phyloP scores from a whole-genome alignment of 2,113 vertebrate genomes.

The Crotalus helleri region DNA sequence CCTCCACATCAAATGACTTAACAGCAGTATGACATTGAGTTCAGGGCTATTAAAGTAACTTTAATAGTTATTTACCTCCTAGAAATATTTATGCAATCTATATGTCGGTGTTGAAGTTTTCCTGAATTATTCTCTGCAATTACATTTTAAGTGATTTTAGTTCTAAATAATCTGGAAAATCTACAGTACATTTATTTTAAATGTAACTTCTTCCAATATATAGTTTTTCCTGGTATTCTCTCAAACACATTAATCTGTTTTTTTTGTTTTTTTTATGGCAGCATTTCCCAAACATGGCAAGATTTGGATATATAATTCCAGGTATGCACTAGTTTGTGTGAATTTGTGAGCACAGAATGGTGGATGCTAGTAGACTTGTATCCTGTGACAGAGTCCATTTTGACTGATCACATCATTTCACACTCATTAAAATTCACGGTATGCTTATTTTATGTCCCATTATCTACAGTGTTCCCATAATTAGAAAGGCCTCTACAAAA shows the following conservation, averaged over 20 bases:
- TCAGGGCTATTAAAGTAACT: not conserved
- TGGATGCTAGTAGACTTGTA: not conserved
- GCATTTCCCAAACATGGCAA: not conserved
- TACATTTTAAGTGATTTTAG: not conserved
- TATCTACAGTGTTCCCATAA: not conserved
- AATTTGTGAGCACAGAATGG: not conserved
- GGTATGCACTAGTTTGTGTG: not conserved
- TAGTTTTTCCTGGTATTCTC: not conserved
- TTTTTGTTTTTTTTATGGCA: not conserved
- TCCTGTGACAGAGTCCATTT: not conserved
- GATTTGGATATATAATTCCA: not conserved
- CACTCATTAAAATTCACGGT: not conserved
- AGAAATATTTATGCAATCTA: not conserved
- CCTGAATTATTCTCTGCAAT: not conserved
- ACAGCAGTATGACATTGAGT: not conserved
- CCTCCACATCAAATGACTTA: not conserved
- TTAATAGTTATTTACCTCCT: not conserved
- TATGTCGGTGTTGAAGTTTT: not conserved
- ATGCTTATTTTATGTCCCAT: not conserved
- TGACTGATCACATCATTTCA: not conserved
- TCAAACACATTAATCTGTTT: not conserved
- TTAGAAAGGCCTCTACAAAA: not conserved
- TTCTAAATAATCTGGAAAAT: not conserved
- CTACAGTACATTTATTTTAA: not conserved
- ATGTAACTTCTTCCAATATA: not conserved